A percentile compares a stretch with the other conserved stretches of the same genome.
Evolutionary conservation across 1,140 invertebrate genomes (phyloP).

Genomic region (Drosophila cardini): DNA sequence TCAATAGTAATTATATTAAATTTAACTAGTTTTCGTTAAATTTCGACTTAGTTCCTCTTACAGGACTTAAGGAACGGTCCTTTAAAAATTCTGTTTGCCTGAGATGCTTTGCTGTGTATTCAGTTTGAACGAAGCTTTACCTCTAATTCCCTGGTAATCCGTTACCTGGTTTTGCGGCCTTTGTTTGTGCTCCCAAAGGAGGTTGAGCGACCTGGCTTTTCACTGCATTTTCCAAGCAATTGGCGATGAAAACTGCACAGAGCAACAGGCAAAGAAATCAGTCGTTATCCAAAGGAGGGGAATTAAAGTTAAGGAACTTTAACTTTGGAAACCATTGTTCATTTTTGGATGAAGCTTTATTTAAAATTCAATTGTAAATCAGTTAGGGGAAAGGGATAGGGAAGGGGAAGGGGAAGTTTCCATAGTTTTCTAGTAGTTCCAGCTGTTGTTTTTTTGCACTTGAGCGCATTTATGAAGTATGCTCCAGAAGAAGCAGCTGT

Average conservation of each 20-base stretch:
- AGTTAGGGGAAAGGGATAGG: conserved; percentile 23
- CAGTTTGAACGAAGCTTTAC: not conserved
- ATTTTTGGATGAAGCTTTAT: conserved; percentile 36
- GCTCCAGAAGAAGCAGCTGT: conserved; percentile 20
- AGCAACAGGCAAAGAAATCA: conserved; percentile 49
- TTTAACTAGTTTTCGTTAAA: no score
- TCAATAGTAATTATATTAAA: no score
- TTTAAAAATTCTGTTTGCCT: conserved; percentile 1
- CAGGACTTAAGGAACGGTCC: not conserved
- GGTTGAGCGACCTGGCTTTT: conserved; percentile 18
- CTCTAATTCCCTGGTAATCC: conserved; percentile 4
- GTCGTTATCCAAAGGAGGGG: no score
- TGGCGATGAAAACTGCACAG: conserved; percentile 21
- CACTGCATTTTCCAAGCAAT: conserved; percentile 63
- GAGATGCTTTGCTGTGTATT: not conserved
- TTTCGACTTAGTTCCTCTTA: no score
- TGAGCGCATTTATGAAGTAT: conserved; percentile 46
- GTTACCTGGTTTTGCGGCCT: not conserved
- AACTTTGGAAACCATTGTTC: conserved; percentile 38
- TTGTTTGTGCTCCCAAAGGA: conserved; percentile 5
- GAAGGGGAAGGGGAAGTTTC: conserved; percentile 16
- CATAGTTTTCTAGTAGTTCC: not conserved
- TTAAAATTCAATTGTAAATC: conserved; percentile 51
- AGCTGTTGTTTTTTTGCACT: conserved; percentile 32
- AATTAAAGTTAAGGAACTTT: conserved; percentile 10